Evolutionary conservation across 2,113 vertebrate genomes (phyloP), one percentile per base, ranked within the genome.

Genomic region (Tapirus terrestris): DNA sequence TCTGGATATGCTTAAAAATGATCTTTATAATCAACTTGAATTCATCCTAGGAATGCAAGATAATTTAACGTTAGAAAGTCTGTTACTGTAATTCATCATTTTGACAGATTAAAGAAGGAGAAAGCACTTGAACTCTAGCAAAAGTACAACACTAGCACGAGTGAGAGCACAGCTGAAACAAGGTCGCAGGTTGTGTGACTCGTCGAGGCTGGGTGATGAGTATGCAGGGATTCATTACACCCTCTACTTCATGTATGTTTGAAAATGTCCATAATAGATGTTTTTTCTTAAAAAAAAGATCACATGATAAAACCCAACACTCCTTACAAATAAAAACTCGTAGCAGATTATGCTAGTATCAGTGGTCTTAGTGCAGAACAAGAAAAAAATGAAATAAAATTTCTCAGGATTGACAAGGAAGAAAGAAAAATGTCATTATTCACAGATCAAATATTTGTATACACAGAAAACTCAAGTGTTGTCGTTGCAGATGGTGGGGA

Each of bases 361-460:
- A 27, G 29, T 10, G 86, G 45, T 76, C 53, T 70, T 87, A 3
- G 25, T 73, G 43, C 21, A 70, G 60, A 60, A 83, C 12, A 72
- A 72, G 61, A 63, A 73, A 84, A 58, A 51, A 72, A 48, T 16
- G 76, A 68, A 81, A 65, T 27, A 53, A 4, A 75, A 16, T 31
- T 36, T 27, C 18, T 87, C 13, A 39, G 61, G 70, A 36, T 65
- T 84, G 48, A 70, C 27, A 84, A 61, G 56, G 53, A 39, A 51
- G 51, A 45, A 88, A 79, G 56, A 39, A 96, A 91, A 83, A 80
- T 53, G 72, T 8, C 21, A 5, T 61, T 43, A 29, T 27, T 94
- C 18, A 60, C 56, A 77, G 61, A 29, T 23, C 27, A 39, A 82
- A 43, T 70, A 56, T 53, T 36, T 60, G 43, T 16, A 27, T 16